Percentiles rank a stretch among this genome's conserved stretches.
Evolutionary conservation across 1,140 invertebrate species (phyloP).

Genomic region (Drosophila ogumai): DNA sequence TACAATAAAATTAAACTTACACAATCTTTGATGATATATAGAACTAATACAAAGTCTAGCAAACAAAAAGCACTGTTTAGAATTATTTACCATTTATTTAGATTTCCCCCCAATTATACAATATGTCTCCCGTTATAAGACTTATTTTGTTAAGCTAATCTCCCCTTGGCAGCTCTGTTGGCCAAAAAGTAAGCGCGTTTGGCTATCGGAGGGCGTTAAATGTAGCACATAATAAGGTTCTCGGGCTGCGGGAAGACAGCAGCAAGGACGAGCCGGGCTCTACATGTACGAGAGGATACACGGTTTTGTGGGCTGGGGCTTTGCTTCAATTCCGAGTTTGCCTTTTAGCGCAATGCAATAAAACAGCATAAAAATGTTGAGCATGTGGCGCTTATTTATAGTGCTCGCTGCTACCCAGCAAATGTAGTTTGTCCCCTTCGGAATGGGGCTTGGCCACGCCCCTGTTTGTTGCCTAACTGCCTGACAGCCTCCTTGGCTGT

Average conservation of each 20-base stretch:
- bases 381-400: conserved; percentile 80
- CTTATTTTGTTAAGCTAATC: neutral
- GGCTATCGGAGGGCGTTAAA: conserved; percentile 73
- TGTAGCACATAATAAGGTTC: conserved; percentile 81
- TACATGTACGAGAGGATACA: neutral
- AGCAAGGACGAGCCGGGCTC: conserved; percentile 5
- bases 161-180: conserved; percentile 7
- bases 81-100: neutral
- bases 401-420: conserved; percentile 18
- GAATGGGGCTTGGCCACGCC: neutral
- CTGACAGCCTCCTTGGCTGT: conserved; percentile 14
- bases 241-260: conserved; percentile 27
- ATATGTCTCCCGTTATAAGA: neutral
- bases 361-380: conserved; percentile 82
- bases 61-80: no score
- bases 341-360: conserved; percentile 78
- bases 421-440: conserved; percentile 36
- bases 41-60: no score
- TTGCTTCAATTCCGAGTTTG: conserved; percentile 42
- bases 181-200: conserved; percentile 12
- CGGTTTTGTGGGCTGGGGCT: conserved; percentile 20
- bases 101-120: neutral
- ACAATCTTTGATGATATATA: no score
- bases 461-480: neutral
- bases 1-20: no score